phyloP scores from a whole-genome alignment of 2,888 invertebrate genomes.

The Brassicogethes aeneus region DNA sequence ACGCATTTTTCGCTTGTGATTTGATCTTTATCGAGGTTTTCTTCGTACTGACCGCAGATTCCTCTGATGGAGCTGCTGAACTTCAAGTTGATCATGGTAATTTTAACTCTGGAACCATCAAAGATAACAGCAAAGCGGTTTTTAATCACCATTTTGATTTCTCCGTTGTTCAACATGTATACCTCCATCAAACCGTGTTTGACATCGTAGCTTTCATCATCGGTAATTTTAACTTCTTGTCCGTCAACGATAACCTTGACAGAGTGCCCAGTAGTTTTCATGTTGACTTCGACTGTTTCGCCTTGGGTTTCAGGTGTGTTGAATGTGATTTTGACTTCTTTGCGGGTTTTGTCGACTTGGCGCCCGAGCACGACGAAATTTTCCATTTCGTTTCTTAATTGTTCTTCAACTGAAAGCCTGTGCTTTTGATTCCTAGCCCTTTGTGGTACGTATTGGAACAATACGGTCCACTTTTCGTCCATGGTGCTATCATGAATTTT shows the following conservation, averaged over 20 bases:
- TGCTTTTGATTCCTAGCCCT: slow-evolving; percentile 24
- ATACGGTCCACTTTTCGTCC: slow-evolving; percentile 53
- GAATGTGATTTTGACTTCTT: slow-evolving; percentile 41
- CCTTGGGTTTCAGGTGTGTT: slow-evolving; percentile 33
- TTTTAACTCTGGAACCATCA: slow-evolving; percentile 50
- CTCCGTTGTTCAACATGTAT: slow-evolving; percentile 42
- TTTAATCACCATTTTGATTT: slow-evolving; percentile 46
- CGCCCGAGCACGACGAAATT: slow-evolving; percentile 40
- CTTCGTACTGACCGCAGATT: slow-evolving; percentile 57
- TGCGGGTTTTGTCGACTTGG: slow-evolving; percentile 32
- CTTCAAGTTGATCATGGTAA: slow-evolving; percentile 29
- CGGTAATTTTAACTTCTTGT: slow-evolving; percentile 32
- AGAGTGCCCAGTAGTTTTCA: slow-evolving; percentile 29
- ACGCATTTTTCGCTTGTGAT: not conserved
- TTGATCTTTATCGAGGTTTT: slow-evolving; percentile 17
- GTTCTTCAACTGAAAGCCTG: slow-evolving; percentile 13
- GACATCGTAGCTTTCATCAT: slow-evolving; percentile 29
- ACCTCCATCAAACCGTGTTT: slow-evolving; percentile 40
- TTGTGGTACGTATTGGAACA: slow-evolving; percentile 43
- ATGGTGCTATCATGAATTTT: slow-evolving; percentile 46
- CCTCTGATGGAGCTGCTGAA: slow-evolving; percentile 52
- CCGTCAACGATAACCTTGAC: slow-evolving; percentile 40
- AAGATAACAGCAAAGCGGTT: slow-evolving; percentile 46
- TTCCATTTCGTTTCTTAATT: slow-evolving; percentile 32
- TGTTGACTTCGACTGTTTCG: slow-evolving; percentile 35